These are phyloP conservation scores for Passer domesticus DNA, from an alignment of 2,113 vertebrate species.

Conservation along the genomic window DNA sequence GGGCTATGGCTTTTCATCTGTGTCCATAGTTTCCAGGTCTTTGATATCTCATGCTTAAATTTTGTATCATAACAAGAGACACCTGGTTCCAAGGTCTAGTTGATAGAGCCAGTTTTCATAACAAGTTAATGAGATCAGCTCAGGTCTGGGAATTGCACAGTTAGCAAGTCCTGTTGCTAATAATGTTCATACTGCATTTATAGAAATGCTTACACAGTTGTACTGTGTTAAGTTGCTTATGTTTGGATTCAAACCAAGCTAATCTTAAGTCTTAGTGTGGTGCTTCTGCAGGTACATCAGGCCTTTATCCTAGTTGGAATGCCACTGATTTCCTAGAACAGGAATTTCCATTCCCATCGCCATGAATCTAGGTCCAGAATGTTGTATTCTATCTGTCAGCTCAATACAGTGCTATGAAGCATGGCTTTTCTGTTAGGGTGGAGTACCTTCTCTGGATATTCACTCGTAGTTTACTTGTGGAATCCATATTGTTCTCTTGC, in stretches of 20 bases:
- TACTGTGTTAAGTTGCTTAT: not conserved
- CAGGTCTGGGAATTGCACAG: not conserved
- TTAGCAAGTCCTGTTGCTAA: not conserved
- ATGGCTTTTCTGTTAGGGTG: not conserved
- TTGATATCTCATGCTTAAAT: not conserved
- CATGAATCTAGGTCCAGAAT: not conserved
- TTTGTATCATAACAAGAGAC: not conserved
- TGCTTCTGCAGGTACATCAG: not conserved
- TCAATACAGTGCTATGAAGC: not conserved
- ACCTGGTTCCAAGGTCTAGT: not conserved
- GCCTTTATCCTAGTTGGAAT: not conserved
- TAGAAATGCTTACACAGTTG: not conserved
- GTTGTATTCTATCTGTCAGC: not conserved
- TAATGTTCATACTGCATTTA: not conserved
- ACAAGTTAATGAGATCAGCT: not conserved
- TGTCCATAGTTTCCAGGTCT: not conserved
- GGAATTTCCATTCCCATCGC: not conserved
- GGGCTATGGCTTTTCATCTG: not conserved
- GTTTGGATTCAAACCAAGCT: not conserved
- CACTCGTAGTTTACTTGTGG: not conserved
- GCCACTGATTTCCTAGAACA: not conserved
- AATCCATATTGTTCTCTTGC: not conserved
- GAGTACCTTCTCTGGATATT: not conserved
- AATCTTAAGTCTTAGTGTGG: not conserved
- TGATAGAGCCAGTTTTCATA: not conserved